phyloP scores from a whole-genome alignment of 2,113 vertebrate species.

The Thalassarche chlororhynchos region DNA sequence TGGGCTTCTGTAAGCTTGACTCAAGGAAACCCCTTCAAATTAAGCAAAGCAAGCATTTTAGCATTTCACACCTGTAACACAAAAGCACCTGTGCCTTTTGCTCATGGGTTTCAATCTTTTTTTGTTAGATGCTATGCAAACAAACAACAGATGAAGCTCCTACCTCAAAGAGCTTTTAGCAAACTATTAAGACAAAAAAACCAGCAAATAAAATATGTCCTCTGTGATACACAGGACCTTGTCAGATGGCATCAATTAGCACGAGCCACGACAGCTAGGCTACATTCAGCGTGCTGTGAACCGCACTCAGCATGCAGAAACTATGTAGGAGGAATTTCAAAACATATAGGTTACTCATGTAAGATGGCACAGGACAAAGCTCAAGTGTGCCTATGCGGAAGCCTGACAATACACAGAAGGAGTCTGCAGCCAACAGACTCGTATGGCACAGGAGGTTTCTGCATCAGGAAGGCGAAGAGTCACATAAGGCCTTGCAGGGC shows the following conservation, averaged over 20 bases:
- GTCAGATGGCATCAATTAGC: background rate
- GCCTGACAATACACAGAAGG: background rate
- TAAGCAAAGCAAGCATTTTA: background rate
- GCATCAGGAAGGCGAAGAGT: background rate
- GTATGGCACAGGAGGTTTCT: accelerated
- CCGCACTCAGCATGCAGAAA: background rate
- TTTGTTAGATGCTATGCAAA: background rate
- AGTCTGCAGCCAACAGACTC: background rate
- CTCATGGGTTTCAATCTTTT: background rate
- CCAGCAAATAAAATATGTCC: background rate
- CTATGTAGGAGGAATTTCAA: background rate
- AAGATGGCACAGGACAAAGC: background rate
- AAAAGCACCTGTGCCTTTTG: background rate
- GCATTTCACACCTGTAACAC: background rate
- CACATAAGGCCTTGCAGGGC: background rate
- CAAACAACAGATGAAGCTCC: background rate
- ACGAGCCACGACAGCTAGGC: background rate
- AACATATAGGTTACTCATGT: background rate
- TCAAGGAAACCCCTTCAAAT: background rate
- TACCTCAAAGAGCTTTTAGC: background rate
- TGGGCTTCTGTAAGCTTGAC: background rate
- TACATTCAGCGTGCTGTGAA: background rate
- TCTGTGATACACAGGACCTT: background rate
- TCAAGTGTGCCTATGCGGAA: background rate
- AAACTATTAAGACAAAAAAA: background rate